Percentiles rank a stretch among this genome's conserved stretches.
Evolutionary conservation across 2,797 vertebrate genomes (phyloP).

Genomic region (Trachops cirrhosus): DNA sequence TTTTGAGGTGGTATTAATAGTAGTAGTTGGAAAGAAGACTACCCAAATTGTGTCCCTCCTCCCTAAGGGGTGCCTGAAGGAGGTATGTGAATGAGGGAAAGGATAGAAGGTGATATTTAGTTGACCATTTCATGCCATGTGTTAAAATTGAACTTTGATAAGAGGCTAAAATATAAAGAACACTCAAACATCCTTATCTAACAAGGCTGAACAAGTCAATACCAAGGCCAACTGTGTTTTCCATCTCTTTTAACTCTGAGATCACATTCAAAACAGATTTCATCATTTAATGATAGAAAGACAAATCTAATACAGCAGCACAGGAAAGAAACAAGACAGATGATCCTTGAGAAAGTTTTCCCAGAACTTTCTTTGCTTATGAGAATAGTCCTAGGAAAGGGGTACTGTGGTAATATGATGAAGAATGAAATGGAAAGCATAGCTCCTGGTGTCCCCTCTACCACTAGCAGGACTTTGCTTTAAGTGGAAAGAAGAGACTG

Average conservation of each 20-base stretch:
- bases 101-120: background rate
- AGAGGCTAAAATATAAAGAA: background rate
- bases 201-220: background rate
- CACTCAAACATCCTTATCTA: background rate
- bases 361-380: background rate
- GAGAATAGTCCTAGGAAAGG: background rate
- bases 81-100: fast-evolving
- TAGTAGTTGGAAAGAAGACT: background rate
- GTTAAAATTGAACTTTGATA: background rate
- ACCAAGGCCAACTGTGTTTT: background rate
- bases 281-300: background rate
- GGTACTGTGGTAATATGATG: fast-evolving
- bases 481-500: background rate
- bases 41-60: background rate
- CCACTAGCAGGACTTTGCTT: background rate
- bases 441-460: background rate
- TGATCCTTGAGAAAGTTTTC: background rate
- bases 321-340: background rate
- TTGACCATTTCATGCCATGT: background rate
- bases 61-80: background rate
- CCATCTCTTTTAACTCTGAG: background rate
- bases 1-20: background rate
- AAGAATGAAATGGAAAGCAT: background rate
- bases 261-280: background rate
- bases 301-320: background rate